Base-by-base conservation (phyloP, 1,140 invertebrate species). In the Aphaenogaster ashmeadi region DNA sequence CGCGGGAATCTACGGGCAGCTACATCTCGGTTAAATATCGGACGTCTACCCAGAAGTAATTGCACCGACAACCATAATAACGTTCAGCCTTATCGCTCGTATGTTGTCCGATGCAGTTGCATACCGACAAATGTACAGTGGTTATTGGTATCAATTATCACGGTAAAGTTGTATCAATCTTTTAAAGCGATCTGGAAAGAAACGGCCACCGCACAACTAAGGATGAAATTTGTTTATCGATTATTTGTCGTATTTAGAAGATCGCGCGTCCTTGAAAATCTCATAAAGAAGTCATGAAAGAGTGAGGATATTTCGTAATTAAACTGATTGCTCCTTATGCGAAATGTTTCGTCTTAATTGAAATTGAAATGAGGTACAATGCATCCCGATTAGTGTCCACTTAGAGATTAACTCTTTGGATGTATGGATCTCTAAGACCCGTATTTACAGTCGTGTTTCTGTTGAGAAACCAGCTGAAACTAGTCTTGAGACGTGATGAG, bases 1-100 rank as follows among this genome's bases (percentile, higher is more conserved):
- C 64, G 47, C 64, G 64, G 44, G 64, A 56, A 69, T 81, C 36
- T 27, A 69, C 58, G 58, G 54, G 60, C 77, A 50, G 44, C 60
- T 79, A 50, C 33, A 81, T 56, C 36, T 18, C 50, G 64, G 50
- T 71, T 56, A 81, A 81, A 81, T 81, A 81, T 81, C 78, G 64
- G 27, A 71, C 50, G 21, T 54, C 64, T 81, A 58, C 64, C 60
- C 50, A 71, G 47, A 81, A 81, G 66, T 81, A 81, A 81, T 81
- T 81, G 21, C 66, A 81, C 47, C 47, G 47, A 64, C n/a, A 15
- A 69, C 38, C 47, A 41, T 81, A 80, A 69, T 81, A 80, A 69
- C 64, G 64, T 71, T 18, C 13, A 44, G 47, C 50, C 78, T 81
- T 81, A 81, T 71, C 64, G 64, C 36, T 69, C 33, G 33, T 54